Conservation (phyloP, 2,113 vertebrate species). For the Patagioenas fasciata region DNA sequence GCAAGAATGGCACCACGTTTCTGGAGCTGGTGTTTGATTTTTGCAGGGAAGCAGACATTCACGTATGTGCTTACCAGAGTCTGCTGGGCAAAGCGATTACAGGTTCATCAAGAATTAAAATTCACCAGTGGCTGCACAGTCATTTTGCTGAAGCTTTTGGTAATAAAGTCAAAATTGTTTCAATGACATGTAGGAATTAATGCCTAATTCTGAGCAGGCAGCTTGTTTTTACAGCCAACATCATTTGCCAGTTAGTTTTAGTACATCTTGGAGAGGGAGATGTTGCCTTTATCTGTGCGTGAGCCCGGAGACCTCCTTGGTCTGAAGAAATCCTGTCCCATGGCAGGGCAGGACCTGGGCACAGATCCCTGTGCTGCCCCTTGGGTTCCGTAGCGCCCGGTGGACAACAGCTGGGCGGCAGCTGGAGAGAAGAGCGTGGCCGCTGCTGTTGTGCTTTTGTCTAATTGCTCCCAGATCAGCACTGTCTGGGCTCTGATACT, state of each 20-base stretch:
- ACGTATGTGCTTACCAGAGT: neutral
- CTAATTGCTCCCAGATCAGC: rapidly evolving
- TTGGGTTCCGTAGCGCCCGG: neutral
- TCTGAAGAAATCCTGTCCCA: neutral
- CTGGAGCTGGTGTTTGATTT: neutral
- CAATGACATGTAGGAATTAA: neutral
- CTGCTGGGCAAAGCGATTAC: neutral
- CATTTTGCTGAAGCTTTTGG: neutral
- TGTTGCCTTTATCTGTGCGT: neutral
- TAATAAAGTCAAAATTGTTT: neutral
- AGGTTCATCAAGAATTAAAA: conserved; percentile 41
- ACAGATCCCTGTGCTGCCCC: no score
- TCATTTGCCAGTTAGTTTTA: neutral
- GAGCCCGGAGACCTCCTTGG: no score
- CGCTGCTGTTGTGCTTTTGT: rapidly evolving
- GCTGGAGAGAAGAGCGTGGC: neutral
- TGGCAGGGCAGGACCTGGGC: neutral
- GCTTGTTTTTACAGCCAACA: neutral
- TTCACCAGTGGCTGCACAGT: neutral
- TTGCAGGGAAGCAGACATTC: neutral
- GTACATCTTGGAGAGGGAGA: neutral
- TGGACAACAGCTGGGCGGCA: neutral
- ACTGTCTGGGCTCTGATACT: neutral
- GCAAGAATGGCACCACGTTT: neutral
- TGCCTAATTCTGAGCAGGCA: neutral